Evolutionary conservation across 2,888 invertebrate species (phyloP).

Genomic region (Cantharis rufa): DNA sequence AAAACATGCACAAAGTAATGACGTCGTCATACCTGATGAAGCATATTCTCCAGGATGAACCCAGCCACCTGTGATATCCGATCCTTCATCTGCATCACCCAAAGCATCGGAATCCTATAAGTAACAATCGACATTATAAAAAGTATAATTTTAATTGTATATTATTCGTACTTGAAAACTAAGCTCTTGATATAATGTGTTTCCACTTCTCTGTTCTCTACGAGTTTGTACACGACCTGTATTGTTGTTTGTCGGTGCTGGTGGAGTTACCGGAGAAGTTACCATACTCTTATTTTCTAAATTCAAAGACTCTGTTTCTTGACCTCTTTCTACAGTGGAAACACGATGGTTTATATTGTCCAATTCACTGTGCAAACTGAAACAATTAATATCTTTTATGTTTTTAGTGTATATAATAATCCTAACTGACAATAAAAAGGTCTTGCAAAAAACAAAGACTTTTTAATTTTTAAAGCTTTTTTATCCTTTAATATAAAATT

Average conservation of each 20-base stretch:
- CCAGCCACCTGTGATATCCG: conserved; percentile 97
- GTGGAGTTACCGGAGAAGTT: conserved; percentile 55
- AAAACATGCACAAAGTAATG: neutral
- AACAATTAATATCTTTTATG: conserved; percentile 9
- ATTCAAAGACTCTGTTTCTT: conserved; percentile 53
- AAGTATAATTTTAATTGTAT: neutral
- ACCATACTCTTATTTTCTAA: conserved; percentile 55
- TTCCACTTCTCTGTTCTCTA: conserved; percentile 86
- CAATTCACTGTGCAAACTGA: conserved; percentile 51
- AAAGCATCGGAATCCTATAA: conserved; percentile 77
- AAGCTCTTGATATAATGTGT: conserved; percentile 90
- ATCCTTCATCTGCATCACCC: conserved; percentile 83
- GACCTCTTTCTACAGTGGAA: conserved; percentile 52
- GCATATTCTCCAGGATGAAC: conserved; percentile 99
- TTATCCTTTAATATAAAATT: neutral
- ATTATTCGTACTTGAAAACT: conserved; percentile 68
- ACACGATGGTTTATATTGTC: conserved; percentile 48
- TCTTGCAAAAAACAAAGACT: neutral
- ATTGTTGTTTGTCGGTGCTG: conserved; percentile 45
- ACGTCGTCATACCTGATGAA: conserved; percentile 81
- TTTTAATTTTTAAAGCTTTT: neutral
- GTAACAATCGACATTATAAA: neutral
- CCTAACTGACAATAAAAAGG: neutral
- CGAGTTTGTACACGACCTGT: conserved; percentile 71
- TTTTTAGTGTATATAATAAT: neutral